phyloP scores from a whole-genome alignment of 2,113 vertebrate genomes.

The Heptranchias perlo region DNA sequence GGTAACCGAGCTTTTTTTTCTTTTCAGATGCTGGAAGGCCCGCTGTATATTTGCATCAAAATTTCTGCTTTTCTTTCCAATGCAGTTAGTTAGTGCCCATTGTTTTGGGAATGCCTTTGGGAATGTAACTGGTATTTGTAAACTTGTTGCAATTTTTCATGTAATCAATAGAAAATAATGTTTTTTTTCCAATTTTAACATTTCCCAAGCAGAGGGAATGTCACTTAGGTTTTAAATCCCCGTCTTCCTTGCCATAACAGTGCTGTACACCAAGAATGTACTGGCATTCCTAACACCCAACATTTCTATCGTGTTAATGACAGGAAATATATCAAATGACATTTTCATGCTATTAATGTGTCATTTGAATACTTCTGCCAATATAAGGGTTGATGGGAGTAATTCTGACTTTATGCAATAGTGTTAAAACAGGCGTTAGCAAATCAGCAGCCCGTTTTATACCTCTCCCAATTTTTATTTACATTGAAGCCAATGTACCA shows the following conservation, averaged over 20 bases:
- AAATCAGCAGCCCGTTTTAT: background rate
- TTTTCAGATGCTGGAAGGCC: too few relatives aligned
- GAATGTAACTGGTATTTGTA: too few relatives aligned
- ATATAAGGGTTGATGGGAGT: background rate
- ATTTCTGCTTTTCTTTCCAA: too few relatives aligned
- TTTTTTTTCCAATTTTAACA: background rate
- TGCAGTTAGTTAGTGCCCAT: too few relatives aligned
- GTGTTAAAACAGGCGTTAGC: background rate
- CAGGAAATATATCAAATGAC: background rate
- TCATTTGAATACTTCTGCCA: background rate
- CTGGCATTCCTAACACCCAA: background rate
- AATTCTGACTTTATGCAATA: background rate
- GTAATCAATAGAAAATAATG: too few relatives aligned
- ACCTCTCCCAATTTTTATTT: background rate
- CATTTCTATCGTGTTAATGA: background rate
- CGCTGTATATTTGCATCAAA: too few relatives aligned
- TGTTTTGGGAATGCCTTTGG: too few relatives aligned
- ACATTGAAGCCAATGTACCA: background rate
- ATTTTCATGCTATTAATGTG: background rate
- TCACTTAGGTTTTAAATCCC: background rate
- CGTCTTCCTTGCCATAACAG: background rate
- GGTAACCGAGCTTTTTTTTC: too few relatives aligned
- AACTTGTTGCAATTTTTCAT: too few relatives aligned
- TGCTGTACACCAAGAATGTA: background rate
- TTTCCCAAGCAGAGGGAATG: background rate